Evolutionary conservation across 2,113 vertebrate genomes (phyloP), one percentile per base, ranked within the genome.

Genomic region (Pteropus alecto): DNA sequence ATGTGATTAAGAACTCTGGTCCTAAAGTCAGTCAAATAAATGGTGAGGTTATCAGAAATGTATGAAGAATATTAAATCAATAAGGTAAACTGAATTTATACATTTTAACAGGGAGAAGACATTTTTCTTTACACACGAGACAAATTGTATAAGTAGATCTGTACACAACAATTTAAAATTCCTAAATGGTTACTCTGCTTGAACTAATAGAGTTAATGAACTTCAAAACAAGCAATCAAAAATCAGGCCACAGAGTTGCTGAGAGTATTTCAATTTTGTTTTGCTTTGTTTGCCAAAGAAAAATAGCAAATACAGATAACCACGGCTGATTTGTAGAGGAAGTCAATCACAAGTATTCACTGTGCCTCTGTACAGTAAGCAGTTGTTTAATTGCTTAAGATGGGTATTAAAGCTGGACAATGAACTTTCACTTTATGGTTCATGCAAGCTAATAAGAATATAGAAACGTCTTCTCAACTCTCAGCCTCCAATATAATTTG

Each of bases 231-330:
- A 96, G 61, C 46, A 65, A 79, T 79, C 43, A 81, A 79, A 87
- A 79, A 33, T 81, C 28, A 77, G 56, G 38, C 33, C 51, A 83
- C 46, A 78, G 65, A 71, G 26, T 76, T 93, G 46, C 46, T 87
- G 38, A 11, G 5, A 68, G 15, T 76, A 51, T 90, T 96, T 90
- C 58, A 90, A 87, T 76, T 95, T 30, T 48, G 1, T 79, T 94
- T 90, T 90, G 43, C 68, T 76, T 92, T 63, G 70, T 58, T 87
- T 94, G 16, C 61, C 87, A 48, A 88, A 88, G 46, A 61, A 93
- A 95, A 95, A 68, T 33, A 70, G 63, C 60, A 60, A 48, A 46
- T 73, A 77, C 16, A 71, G 56, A 26, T 86, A n/a, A 76, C 28
- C 73, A 51, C 16, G 51, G 3, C 35, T 94, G 33, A 73, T 13